Conservation (phyloP, 2,797 vertebrate genomes). For the Trichosurus vulpecula region DNA sequence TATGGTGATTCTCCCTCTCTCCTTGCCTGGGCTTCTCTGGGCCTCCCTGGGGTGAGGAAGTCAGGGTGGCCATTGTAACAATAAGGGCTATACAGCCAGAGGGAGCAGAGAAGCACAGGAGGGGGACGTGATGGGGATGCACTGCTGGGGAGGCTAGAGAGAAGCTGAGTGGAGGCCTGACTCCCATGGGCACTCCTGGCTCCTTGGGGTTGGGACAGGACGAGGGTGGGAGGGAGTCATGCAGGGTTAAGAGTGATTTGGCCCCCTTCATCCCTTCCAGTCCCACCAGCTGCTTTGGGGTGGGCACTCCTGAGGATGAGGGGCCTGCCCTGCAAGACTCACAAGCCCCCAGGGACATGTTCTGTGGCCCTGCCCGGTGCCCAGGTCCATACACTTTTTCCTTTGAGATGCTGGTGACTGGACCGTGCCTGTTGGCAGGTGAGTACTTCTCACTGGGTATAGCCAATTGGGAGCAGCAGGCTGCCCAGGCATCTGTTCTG, state of each 20-base stretch:
- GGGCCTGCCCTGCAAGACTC: constrained; percentile 58
- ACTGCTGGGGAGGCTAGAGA: neutral
- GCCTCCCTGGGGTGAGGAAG: constrained; percentile 80
- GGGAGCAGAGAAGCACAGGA: neutral
- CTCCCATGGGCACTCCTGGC: neutral
- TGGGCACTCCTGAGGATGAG: constrained; percentile 70
- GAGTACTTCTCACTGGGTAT: constrained; percentile 52
- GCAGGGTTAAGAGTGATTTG: neutral
- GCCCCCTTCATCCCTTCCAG: constrained; percentile 80
- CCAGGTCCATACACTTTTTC: constrained; percentile 93
- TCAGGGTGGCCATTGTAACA: constrained; percentile 29
- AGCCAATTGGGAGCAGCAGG: neutral
- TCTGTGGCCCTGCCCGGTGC: constrained; percentile 89
- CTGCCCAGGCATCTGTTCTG: neutral
- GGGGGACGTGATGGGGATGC: too few relatives aligned
- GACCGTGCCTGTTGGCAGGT: constrained; percentile 97
- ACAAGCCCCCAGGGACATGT: constrained; percentile 81
- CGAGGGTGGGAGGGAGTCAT: neutral
- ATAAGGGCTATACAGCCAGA: constrained; percentile 13
- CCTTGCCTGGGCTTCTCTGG: constrained; percentile 83
- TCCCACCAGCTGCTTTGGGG: constrained; percentile 93
- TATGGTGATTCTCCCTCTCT: constrained; percentile 88
- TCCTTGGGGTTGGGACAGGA: neutral
- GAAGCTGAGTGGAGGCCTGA: neutral
- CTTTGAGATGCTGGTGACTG: constrained; percentile 96